Evolutionary conservation across 1,140 invertebrate genomes (phyloP).

Genomic region (Papilio aristodemus): DNA sequence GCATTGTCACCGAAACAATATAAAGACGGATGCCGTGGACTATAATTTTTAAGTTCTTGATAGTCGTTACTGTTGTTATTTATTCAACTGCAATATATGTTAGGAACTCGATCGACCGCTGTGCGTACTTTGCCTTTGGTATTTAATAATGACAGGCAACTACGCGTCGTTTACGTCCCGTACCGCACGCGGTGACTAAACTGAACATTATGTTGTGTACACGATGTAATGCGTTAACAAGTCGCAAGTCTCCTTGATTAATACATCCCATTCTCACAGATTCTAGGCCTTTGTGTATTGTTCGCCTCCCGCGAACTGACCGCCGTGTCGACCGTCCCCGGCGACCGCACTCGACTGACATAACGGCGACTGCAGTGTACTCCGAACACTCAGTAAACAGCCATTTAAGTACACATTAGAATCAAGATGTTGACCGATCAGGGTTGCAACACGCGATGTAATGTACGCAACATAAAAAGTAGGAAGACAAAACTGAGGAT

Average conservation of each 20-base stretch:
- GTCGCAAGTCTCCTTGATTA: conserved; percentile 58
- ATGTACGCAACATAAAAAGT: background rate
- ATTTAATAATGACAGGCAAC: conserved; percentile 26
- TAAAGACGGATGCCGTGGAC: too few species aligned
- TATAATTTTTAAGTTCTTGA: background rate
- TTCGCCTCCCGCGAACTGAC: conserved; percentile 35
- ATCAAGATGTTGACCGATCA: conserved; percentile 4
- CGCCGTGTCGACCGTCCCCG: conserved; percentile 13
- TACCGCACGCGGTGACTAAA: conserved; percentile 44
- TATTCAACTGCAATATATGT: background rate
- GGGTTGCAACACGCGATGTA: background rate
- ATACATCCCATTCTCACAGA: conserved; percentile 66
- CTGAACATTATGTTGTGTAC: conserved; percentile 41
- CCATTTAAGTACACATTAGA: background rate
- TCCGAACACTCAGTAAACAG: background rate
- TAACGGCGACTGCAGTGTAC: conserved; percentile 33
- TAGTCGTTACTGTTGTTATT: background rate
- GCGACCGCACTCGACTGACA: conserved; percentile 34
- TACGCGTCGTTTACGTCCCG: conserved; percentile 1
- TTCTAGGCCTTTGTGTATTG: conserved; percentile 60
- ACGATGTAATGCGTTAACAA: conserved; percentile 60
- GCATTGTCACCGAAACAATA: too few species aligned
- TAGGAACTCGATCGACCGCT: conserved; percentile 13
- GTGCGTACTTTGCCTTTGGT: conserved; percentile 30
- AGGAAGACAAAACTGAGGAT: background rate